These are phyloP conservation scores for Sebastes minor DNA, from an alignment of 2,797 vertebrate genomes.

Conservation along the genomic window DNA sequence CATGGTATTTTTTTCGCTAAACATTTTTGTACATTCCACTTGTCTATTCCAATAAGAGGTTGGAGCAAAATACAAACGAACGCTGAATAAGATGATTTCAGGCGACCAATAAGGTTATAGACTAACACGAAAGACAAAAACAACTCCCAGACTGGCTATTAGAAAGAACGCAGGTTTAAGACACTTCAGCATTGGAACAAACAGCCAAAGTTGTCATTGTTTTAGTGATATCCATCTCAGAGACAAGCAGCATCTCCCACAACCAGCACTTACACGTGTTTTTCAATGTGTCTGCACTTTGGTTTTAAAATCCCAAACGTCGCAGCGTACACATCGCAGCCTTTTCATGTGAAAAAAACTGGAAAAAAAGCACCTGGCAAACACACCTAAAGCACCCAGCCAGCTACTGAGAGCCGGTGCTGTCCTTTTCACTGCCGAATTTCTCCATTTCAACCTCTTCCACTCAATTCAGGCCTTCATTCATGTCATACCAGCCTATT, in stretches of 20 bases:
- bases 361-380: constrained; percentile 7
- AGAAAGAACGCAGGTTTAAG: neutral
- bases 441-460: constrained; percentile 14
- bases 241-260: neutral
- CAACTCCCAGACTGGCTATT: neutral
- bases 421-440: neutral
- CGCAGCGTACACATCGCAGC: neutral
- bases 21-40: neutral
- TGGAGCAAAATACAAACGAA: no score
- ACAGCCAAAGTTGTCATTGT: neutral
- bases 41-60: neutral
- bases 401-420: neutral
- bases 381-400: neutral
- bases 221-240: neutral
- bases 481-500: constrained; percentile 14
- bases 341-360: neutral
- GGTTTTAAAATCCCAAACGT: neutral
- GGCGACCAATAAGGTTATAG: no score
- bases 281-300: neutral
- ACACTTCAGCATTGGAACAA: neutral
- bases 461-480: constrained; percentile 8
- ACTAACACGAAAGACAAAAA: no score
- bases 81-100: no score
- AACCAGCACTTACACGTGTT: neutral
- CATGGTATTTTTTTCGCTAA: neutral